These are phyloP conservation scores for Bombus confusus DNA, from an alignment of 1,140 invertebrate species.

Conservation along the genomic window DNA sequence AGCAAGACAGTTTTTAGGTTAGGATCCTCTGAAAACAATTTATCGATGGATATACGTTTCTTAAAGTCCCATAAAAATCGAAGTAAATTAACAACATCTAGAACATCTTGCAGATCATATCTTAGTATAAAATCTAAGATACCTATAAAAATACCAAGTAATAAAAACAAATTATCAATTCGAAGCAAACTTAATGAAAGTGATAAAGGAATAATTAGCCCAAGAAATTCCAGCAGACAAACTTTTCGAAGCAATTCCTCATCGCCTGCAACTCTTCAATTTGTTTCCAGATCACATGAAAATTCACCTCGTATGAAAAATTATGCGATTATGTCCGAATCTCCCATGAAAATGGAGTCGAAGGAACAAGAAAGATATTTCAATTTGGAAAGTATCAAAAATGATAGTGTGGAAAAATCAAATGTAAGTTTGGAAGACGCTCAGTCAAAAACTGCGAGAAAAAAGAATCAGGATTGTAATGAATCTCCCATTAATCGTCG, in stretches of 20 bases:
- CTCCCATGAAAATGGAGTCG: not conserved
- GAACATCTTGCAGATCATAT: not conserved
- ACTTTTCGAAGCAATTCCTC: not conserved
- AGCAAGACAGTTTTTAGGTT: slow-evolving; percentile 24
- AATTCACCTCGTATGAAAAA: not conserved
- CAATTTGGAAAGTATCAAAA: not conserved
- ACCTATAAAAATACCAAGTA: slow-evolving; percentile 22
- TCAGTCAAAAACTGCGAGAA: not conserved
- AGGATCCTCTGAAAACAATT: not conserved
- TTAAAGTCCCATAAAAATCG: not conserved
- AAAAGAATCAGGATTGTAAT: no score
- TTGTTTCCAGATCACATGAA: not conserved
- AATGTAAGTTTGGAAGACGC: not conserved
- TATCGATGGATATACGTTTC: not conserved
- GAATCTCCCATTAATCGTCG: no score
- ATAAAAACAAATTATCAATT: not conserved
- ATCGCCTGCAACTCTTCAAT: not conserved
- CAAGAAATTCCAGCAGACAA: not conserved
- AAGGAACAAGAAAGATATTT: not conserved
- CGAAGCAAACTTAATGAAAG: not conserved
- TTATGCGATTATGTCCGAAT: no score
- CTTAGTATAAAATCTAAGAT: slow-evolving; percentile 25
- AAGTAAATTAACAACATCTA: not conserved
- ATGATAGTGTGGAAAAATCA: not conserved
- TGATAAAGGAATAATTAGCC: no score